phyloP scores from a whole-genome alignment of 2,113 vertebrate genomes.

The Syngnathus typhle region DNA sequence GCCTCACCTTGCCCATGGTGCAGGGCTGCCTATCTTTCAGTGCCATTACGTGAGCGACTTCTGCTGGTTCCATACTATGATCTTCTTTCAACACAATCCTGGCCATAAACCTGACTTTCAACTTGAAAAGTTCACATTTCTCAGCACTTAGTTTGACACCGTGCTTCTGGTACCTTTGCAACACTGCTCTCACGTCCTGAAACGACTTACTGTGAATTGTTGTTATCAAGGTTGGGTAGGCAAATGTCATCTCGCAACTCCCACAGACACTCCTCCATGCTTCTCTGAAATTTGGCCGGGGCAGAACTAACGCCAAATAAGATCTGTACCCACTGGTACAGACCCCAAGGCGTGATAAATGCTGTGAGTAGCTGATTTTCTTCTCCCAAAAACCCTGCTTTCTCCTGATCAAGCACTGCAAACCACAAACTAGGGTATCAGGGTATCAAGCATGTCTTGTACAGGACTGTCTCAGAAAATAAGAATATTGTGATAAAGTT shows the following conservation, averaged over 20 bases:
- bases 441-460: constrained; percentile 3
- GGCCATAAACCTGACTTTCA: not conserved
- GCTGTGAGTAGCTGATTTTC: not conserved
- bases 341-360: constrained; percentile 1
- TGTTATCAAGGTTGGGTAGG: not conserved
- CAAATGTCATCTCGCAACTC: not conserved
- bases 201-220: not conserved
- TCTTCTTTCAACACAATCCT: not conserved
- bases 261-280: not conserved
- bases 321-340: not conserved
- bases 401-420: constrained; percentile 9
- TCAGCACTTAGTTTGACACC: not conserved
- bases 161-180: not conserved
- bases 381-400: not conserved
- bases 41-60: not conserved
- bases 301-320: not conserved
- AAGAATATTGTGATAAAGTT: not conserved
- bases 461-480: not conserved
- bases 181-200: not conserved
- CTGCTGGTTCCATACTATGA: not conserved
- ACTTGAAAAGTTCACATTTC: constrained; percentile 2
- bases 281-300: not conserved
- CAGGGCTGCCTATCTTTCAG: not conserved
- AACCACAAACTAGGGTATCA: not conserved
- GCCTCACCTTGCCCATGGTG: not conserved